These are phyloP conservation scores for Ochotona curzoniae DNA, from an alignment of 2,113 vertebrate genomes.

Conservation along the genomic window DNA sequence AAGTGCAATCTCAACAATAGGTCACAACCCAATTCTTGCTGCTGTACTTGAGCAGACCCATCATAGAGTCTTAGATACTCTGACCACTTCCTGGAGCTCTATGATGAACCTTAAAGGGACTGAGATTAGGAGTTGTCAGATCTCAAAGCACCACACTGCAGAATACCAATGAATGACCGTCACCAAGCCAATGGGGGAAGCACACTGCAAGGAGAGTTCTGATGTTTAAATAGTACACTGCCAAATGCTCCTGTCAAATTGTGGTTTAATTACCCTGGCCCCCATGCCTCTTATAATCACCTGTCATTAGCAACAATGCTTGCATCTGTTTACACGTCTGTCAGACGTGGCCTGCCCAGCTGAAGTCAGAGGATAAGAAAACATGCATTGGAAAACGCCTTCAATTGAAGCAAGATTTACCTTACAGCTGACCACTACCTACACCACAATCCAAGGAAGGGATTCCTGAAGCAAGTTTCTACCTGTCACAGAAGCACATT, in stretches of 20 bases:
- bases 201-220: slow-evolving; percentile 90
- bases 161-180: slow-evolving; percentile 88
- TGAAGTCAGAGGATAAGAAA: slow-evolving; percentile 81
- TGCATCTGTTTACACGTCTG: slow-evolving; percentile 97
- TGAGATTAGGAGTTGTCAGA: slow-evolving; percentile 67
- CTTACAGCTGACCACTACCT: slow-evolving; percentile 50
- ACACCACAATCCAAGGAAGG: neutral
- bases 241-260: slow-evolving; percentile 97
- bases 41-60: neutral
- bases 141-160: slow-evolving; percentile 79
- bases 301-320: slow-evolving; percentile 95
- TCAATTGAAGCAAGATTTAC: slow-evolving; percentile 79
- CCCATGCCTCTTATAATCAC: slow-evolving; percentile 96
- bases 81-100: neutral
- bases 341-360: slow-evolving; percentile 88
- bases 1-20: neutral
- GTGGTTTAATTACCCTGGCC: slow-evolving; percentile 98
- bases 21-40: neutral
- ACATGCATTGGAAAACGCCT: slow-evolving; percentile 81
- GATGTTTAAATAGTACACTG: slow-evolving; percentile 91
- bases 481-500: neutral
- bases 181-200: slow-evolving; percentile 87
- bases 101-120: neutral
- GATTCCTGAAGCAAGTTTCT: neutral
- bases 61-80: neutral